These are phyloP conservation scores for Trypoxylus dichotomus DNA, from an alignment of 1,140 invertebrate genomes.

Conservation along the genomic window DNA sequence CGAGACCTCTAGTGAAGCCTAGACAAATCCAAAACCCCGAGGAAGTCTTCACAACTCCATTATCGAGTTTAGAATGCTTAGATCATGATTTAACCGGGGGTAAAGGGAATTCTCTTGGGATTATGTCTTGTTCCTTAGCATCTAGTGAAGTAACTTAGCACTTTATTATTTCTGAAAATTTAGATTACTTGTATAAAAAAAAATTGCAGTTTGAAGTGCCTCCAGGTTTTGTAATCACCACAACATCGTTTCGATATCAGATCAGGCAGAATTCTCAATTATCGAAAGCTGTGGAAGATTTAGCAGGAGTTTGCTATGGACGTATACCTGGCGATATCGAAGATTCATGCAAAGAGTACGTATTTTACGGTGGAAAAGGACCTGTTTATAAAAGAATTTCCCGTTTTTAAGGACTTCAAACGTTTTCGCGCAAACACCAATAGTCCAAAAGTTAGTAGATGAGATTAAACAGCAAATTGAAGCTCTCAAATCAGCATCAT, in stretches of 20 bases:
- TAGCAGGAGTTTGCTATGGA: slow-evolving; percentile 46
- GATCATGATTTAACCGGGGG: slow-evolving; percentile 64
- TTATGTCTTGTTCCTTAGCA: slow-evolving; percentile 56
- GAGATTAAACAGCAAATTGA: slow-evolving; percentile 52
- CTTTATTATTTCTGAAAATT: not conserved
- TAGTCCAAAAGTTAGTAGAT: slow-evolving; percentile 38
- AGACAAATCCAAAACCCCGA: not conserved
- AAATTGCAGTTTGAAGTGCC: slow-evolving; percentile 42
- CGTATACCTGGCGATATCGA: slow-evolving; percentile 39
- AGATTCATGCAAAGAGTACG: slow-evolving; percentile 44
- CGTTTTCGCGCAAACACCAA: slow-evolving; percentile 32
- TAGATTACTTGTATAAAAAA: not conserved
- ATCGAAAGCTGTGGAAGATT: slow-evolving; percentile 37
- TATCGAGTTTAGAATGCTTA: slow-evolving; percentile 54
- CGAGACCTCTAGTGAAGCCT: not conserved
- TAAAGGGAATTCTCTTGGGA: slow-evolving; percentile 71
- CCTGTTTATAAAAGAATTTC: not conserved
- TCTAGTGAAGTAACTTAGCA: slow-evolving; percentile 41
- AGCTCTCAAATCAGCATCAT: slow-evolving; percentile 46
- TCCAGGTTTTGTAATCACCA: slow-evolving; percentile 45
- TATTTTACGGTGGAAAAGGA: not conserved
- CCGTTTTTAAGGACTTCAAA: slow-evolving; percentile 33
- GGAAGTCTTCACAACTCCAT: slow-evolving; percentile 52
- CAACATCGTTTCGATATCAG: slow-evolving; percentile 40
- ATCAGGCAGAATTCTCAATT: slow-evolving; percentile 41